Base-by-base conservation (phyloP, 53 echinoderm and acorn worm genomes). In the Henricia sp. region DNA sequence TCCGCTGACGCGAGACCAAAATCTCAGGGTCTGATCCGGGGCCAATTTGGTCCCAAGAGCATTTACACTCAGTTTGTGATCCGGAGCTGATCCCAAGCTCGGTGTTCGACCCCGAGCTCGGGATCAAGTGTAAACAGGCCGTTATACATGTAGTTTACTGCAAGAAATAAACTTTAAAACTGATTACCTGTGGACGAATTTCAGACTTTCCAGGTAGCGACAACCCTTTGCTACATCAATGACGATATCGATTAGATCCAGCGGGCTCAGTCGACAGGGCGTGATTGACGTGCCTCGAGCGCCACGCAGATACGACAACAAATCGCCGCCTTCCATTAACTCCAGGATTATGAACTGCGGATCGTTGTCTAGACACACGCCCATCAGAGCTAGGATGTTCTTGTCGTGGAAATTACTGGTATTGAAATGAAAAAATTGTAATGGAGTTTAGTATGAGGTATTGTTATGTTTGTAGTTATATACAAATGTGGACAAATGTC, bases 131-230 rank as follows among this genome's bases (percentile, higher is more conserved):
- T n/a, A n/a, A n/a, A n/a, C n/a, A n/a, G n/a, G n/a, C n/a, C n/a
- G n/a, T n/a, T n/a, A n/a, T n/a, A n/a, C n/a, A n/a, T n/a, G n/a
- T n/a, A n/a, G n/a, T n/a, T n/a, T n/a, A n/a, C n/a, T n/a, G n/a
- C n/a, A n/a, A n/a, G n/a, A n/a, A n/a, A n/a, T n/a, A n/a, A n/a
- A n/a, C n/a, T n/a, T n/a, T n/a, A n/a, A n/a, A n/a, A n/a, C n/a
- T n/a, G n/a, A n/a, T 78, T 59, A 99, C 99, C 99, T 99, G 71
- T 99, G 99, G 5, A 99, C 94, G 87, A 99, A 99, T 55, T 99
- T 91, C 27, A 99, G 74, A 41, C 85, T 85, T 38, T 99, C 99
- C 72, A 99, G 67, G 37, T 99, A 92, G 50, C 90, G 89, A 66
- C 99, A 99, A 6, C 99, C 99, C 39, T 88, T 92, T 30, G 88